Base-by-base conservation (phyloP, 2,113 vertebrate genomes). In the Nerophis lumbriciformis region DNA sequence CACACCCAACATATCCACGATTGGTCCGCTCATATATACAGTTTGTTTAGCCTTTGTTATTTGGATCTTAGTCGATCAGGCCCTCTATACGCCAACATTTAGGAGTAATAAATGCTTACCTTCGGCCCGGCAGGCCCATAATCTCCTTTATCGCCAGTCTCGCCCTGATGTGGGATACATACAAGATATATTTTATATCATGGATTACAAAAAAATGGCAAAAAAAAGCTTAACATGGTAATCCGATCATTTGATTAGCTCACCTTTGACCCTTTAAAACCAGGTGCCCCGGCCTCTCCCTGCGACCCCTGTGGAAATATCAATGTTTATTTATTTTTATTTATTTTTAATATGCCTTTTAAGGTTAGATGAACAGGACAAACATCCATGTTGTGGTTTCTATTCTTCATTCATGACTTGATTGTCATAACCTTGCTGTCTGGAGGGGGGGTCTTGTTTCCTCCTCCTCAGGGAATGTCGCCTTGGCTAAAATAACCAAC, bases 261-360 rank as follows among this genome's bases (percentile, higher is more conserved):
- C 93, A 99, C 97, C 97, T 98, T 99, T 82, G 94, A 93, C 88
- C 97, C 97, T 82, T 95, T 97, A 3, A 72, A 77, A 68, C 97
- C 97, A 83, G 94, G 94, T 83, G 85, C 68, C 63, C 97, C 97
- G 72, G 92, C 61, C 85, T 99, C 96, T 75, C 96, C 97, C 87
- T 92, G 90, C 63, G 91, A 94, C 35, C 97, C 97, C 97, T 99
- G 86, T 5, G 12, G 36, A 38, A 6, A 6, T n/a, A n/a, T n/a
- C n/a, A n/a, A n/a, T n/a, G n/a, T n/a, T n/a, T n/a, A n/a, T n/a
- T n/a, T n/a, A n/a, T n/a, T n/a, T n/a, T n/a, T n/a, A n/a, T n/a
- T n/a, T n/a, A n/a, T n/a, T n/a, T n/a, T n/a, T n/a, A n/a, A 16
- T 1, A 44, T 44, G 55, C 5, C 37, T 19, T 21, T 44, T 42